Evolutionary conservation across 1,140 invertebrate genomes (phyloP).

Genomic region (Halyomorpha halys): DNA sequence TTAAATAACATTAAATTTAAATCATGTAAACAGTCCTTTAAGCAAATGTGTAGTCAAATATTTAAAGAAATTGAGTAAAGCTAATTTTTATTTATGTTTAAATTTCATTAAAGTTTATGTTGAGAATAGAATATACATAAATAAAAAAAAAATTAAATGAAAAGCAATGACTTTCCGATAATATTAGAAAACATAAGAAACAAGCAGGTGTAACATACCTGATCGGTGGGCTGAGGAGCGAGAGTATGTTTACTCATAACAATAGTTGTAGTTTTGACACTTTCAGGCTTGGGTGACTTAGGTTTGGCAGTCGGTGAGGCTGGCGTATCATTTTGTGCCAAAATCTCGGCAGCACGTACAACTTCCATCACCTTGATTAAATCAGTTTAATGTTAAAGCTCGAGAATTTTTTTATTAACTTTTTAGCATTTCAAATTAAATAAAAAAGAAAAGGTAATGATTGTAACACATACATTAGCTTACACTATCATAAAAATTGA

Average conservation of each 20-base stretch:
- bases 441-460: background rate
- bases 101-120: no score
- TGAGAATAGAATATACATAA: no score
- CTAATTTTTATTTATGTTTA: no score
- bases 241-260: slow-evolving; percentile 87
- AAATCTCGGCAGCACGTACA: slow-evolving; percentile 73
- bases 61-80: no score
- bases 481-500: no score
- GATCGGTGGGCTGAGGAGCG: slow-evolving; percentile 36
- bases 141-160: no score
- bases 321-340: slow-evolving; percentile 47
- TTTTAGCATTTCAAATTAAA: background rate
- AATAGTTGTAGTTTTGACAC: slow-evolving; percentile 82
- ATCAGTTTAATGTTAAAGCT: slow-evolving; percentile 2
- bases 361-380: slow-evolving; percentile 67
- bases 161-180: no score
- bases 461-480: no score
- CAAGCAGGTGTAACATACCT: slow-evolving; percentile 7
- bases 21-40: no score
- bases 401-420: background rate
- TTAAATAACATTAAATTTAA: no score
- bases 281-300: slow-evolving; percentile 61
- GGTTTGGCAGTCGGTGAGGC: slow-evolving; percentile 39
- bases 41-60: no score
- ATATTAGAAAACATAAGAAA: no score